Base-by-base conservation (phyloP, 2,888 invertebrate species). In the Coremacera marginata region DNA sequence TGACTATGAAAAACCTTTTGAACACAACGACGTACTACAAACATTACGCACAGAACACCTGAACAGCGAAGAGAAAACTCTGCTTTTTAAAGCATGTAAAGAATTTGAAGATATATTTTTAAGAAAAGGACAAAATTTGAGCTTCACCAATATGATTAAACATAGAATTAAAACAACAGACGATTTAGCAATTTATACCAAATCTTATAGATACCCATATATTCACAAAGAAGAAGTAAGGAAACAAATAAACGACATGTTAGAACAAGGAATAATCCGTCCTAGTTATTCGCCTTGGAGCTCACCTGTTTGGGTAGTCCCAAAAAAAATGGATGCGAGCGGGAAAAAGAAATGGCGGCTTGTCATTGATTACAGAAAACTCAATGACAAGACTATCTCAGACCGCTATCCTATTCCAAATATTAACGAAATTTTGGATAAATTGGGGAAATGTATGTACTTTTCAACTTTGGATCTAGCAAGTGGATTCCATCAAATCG, bases 351-450 rank as follows among this genome's bases (percentile, higher is more conserved):
- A 76, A 57, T 77, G 76, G 77, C 49, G 77, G 60, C 37, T 79
- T 9, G 77, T 77, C 49, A 60, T 79, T 3, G 79, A 77, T 49
- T 79, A 77, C 19, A 2, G 77, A 3, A 79, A 77, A 65, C 67
- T 79, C 14, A 77, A 79, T 62, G 11, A 16, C 27, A 31, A 31
- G 31, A 31, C 31, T 31, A 31, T 31, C 31, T 31, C 31, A 31
- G 31, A 31, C 31, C 31, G 31, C 31, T 31, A 31, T 31, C 31
- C 31, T 31, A 31, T 31, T 5, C n/a, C n/a, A n/a, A n/a, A n/a
- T n/a, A n/a, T n/a, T n/a, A n/a, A n/a, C n/a, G n/a, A n/a, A n/a
- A n/a, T n/a, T n/a, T n/a, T n/a, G n/a, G n/a, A n/a, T n/a, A n/a
- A n/a, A n/a, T n/a, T n/a, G n/a, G n/a, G n/a, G n/a, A n/a, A n/a